These are phyloP conservation scores for Phrynocephalus forsythii DNA, from an alignment of 2,797 vertebrate species.

Conservation along the genomic window DNA sequence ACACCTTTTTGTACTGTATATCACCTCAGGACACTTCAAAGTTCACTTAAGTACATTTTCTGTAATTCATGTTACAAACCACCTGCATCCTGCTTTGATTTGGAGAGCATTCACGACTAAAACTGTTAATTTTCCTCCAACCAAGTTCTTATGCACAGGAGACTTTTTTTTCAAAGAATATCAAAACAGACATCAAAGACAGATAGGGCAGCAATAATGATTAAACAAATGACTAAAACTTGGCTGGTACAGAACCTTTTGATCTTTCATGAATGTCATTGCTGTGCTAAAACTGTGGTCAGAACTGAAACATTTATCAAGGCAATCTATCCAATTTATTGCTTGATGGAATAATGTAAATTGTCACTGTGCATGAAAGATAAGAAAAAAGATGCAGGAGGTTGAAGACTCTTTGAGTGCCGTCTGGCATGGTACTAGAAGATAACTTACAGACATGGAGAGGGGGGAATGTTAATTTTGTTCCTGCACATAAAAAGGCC, in stretches of 20 bases:
- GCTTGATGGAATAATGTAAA: constrained; percentile 40
- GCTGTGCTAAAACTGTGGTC: constrained; percentile 33
- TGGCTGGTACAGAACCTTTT: constrained; percentile 33
- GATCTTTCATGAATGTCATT: constrained; percentile 54
- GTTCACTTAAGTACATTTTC: background rate
- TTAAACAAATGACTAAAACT: constrained; percentile 54
- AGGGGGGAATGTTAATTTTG: background rate
- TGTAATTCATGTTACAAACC: constrained; percentile 41
- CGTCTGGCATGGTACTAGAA: background rate
- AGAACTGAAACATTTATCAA: constrained; percentile 41
- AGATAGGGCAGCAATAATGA: constrained; percentile 47
- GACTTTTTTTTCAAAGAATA: constrained; percentile 45
- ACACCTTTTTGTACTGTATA: background rate
- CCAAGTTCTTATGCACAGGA: constrained; percentile 10
- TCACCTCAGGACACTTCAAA: background rate
- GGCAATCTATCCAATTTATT: constrained; percentile 41
- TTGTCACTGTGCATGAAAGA: constrained; percentile 31
- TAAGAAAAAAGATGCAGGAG: constrained; percentile 26
- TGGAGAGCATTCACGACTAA: constrained; percentile 39
- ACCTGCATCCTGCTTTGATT: constrained; percentile 34
- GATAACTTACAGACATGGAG: background rate
- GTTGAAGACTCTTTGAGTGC: background rate
- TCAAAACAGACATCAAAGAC: constrained; percentile 12
- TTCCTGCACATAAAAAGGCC: background rate
- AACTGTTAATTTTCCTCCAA: constrained; percentile 41